Percentiles rank a stretch among this genome's conserved stretches.
phyloP scores from a whole-genome alignment of 2,797 vertebrate genomes.

The Huso huso region DNA sequence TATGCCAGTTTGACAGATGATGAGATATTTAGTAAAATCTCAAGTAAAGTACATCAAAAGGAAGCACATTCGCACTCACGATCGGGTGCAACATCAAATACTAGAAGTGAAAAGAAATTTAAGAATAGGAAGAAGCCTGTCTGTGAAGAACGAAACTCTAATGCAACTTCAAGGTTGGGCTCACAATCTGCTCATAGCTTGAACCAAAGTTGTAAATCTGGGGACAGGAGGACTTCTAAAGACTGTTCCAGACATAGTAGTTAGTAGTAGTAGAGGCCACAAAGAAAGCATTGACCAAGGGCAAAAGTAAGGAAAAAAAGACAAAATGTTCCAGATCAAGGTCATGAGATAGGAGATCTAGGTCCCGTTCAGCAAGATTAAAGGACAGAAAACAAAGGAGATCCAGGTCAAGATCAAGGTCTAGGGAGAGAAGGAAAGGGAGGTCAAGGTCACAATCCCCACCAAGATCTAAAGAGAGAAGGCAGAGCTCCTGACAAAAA shows the following conservation, averaged over 20 bases:
- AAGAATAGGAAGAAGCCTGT: constrained; percentile 43
- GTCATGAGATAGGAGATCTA: constrained; percentile 30
- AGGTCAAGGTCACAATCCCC: constrained; percentile 31
- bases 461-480: constrained; percentile 33
- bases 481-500: constrained; percentile 31
- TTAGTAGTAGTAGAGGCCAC: too few species aligned
- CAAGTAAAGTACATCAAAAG: constrained; percentile 6
- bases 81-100: constrained; percentile 49
- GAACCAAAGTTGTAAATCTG: constrained; percentile 30
- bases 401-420: constrained; percentile 57
- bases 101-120: constrained; percentile 41
- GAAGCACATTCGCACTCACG: constrained; percentile 33
- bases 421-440: constrained; percentile 64
- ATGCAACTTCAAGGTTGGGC: constrained; percentile 45
- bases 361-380: constrained; percentile 41
- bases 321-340: too few species aligned
- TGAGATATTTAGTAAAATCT: constrained; percentile 10
- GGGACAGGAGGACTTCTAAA: constrained; percentile 48
- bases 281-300: too few species aligned
- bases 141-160: constrained; percentile 30
- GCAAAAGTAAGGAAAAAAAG: too few species aligned
- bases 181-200: constrained; percentile 27
- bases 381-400: constrained; percentile 48
- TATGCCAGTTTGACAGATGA: constrained; percentile 12
- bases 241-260: constrained; percentile 33